phyloP scores from a whole-genome alignment of 2,797 vertebrate species.

The Threskiornis aethiopicus region DNA sequence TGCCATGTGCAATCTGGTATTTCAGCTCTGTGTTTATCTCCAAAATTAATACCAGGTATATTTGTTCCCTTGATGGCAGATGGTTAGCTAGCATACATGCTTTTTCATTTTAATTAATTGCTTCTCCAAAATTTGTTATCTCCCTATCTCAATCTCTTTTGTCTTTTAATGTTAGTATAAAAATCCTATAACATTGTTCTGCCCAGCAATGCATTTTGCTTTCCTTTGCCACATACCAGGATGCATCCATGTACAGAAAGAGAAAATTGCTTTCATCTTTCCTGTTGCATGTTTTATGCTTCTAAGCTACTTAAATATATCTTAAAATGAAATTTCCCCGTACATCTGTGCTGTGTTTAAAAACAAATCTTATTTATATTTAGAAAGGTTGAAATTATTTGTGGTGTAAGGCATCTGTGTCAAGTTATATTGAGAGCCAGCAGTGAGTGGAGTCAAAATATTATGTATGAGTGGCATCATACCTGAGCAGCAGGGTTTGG shows the following conservation, averaged over 20 bases:
- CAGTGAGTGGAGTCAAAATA: not conserved
- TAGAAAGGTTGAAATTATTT: not conserved
- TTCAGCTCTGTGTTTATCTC: slow-evolving; percentile 10
- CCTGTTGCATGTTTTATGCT: not conserved
- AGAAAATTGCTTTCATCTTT: not conserved
- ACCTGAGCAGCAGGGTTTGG: not conserved
- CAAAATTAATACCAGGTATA: slow-evolving; percentile 38
- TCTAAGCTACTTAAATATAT: not conserved
- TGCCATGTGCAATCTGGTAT: not conserved
- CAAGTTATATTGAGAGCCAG: not conserved
- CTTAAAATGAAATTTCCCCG: not conserved
- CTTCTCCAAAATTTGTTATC: not conserved
- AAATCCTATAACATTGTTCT: not conserved
- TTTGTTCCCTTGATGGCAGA: slow-evolving; percentile 15
- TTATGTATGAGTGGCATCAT: not conserved
- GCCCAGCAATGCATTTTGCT: not conserved
- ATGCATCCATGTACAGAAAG: not conserved
- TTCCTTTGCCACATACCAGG: not conserved
- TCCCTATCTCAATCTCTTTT: not conserved
- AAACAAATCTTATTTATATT: not conserved
- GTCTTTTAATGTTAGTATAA: not conserved
- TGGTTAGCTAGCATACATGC: not conserved
- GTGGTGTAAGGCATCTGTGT: not conserved
- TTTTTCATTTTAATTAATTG: slow-evolving; percentile 3
- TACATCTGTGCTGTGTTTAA: not conserved